phyloP scores from a whole-genome alignment of 92 coral and sea anemone genomes.

The Epizoanthus rinbou region DNA sequence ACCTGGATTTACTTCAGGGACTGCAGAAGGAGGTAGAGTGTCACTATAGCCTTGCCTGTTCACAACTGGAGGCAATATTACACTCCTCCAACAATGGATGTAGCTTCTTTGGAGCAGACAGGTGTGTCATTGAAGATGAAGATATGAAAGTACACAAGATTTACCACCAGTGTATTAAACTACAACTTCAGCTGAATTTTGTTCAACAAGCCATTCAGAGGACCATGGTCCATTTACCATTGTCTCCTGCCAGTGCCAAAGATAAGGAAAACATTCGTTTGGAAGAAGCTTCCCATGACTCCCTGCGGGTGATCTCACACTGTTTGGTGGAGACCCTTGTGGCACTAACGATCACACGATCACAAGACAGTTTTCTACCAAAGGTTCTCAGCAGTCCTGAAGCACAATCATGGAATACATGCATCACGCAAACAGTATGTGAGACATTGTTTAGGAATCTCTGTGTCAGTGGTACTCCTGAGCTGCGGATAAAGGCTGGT shows the following conservation, averaged over 20 bases:
- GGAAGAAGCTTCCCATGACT: constrained; percentile 77
- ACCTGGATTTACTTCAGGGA: constrained; percentile 59
- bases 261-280: constrained; percentile 23
- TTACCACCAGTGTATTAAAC: constrained; percentile 80
- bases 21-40: constrained; percentile 91
- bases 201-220: constrained; percentile 75
- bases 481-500: constrained; percentile 81
- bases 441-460: constrained; percentile 88
- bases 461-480: constrained; percentile 88
- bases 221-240: constrained; percentile 39
- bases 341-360: constrained; percentile 66
- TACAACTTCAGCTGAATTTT: constrained; percentile 89
- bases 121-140: constrained; percentile 33
- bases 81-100: constrained; percentile 55
- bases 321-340: constrained; percentile 89
- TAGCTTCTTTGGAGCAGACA: constrained; percentile 21
- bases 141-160: constrained; percentile 73
- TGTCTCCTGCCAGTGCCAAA: constrained; percentile 6
- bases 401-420: constrained; percentile 59
- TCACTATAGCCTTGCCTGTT: constrained; percentile 90
- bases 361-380: constrained; percentile 68
- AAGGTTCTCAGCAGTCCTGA: constrained; percentile 50
- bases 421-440: constrained; percentile 73
- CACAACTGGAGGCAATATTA: constrained; percentile 68
- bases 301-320: constrained; percentile 84